Percentiles rank a stretch among this genome's conserved stretches.
phyloP scores from a whole-genome alignment of 2,888 invertebrate genomes.

The Microctonus aethiopoides region DNA sequence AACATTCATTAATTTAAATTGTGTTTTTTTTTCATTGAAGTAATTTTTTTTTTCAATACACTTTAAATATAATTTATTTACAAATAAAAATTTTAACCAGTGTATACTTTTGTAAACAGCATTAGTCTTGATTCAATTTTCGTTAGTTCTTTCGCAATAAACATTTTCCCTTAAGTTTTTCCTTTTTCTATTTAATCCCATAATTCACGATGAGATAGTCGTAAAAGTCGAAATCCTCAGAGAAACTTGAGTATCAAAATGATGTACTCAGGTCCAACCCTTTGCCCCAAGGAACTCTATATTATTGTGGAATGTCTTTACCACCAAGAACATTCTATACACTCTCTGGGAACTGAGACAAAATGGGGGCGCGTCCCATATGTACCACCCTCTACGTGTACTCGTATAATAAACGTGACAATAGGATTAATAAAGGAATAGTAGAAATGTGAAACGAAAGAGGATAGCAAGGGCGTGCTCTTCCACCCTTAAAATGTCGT shows the following conservation, averaged over 20 bases:
- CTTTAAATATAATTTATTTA: no score
- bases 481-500: neutral
- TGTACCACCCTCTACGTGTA: neutral
- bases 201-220: neutral
- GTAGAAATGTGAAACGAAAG: no score
- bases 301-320: neutral
- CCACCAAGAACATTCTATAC: neutral
- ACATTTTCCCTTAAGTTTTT: neutral
- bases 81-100: neutral
- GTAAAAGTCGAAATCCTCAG: neutral
- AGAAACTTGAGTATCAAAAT: slow-evolving; percentile 3
- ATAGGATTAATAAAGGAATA: slow-evolving; percentile 26
- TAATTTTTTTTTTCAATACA: no score
- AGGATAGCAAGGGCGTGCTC: neutral
- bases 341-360: neutral
- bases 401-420: slow-evolving; percentile 10
- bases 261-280: slow-evolving; percentile 4
- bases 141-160: neutral
- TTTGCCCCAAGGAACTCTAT: neutral
- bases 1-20: no score
- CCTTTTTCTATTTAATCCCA: neutral
- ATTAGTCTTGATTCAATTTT: neutral
- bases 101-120: no score
- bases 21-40: no score
- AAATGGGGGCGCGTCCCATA: neutral